These are phyloP conservation scores for Heterotilapia buettikoferi DNA, from an alignment of 2,113 vertebrate species.

Conservation along the genomic window DNA sequence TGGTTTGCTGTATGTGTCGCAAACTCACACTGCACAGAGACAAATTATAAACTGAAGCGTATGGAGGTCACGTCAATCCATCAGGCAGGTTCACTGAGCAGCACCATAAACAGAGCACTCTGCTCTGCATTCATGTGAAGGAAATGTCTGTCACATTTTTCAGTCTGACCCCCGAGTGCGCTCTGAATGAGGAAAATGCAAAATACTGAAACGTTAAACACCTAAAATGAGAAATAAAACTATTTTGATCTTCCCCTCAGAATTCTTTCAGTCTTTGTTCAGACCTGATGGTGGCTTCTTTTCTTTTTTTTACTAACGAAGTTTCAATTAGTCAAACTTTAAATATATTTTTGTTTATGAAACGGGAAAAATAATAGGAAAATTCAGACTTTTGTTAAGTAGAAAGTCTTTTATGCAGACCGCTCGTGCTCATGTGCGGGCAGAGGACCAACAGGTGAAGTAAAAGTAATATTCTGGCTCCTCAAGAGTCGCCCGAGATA, in stretches of 20 bases:
- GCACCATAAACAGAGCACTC: background rate
- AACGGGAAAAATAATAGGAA: rapidly evolving
- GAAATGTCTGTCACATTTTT: background rate
- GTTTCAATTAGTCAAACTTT: background rate
- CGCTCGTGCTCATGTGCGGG: rapidly evolving
- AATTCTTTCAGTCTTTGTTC: background rate
- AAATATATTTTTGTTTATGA: background rate
- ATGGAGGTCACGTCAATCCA: background rate
- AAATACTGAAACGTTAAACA: background rate
- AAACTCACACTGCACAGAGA: background rate
- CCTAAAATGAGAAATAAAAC: background rate
- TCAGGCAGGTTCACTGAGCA: background rate
- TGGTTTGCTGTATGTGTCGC: rapidly evolving
- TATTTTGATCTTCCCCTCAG: rapidly evolving
- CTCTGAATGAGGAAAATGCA: background rate
- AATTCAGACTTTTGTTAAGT: rapidly evolving
- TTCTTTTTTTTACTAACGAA: rapidly evolving
- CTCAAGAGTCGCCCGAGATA: rapidly evolving
- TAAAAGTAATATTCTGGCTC: background rate
- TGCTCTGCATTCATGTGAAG: background rate
- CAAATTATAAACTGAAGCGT: rapidly evolving
- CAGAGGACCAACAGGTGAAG: background rate
- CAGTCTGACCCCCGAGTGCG: background rate
- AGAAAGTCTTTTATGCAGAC: background rate
- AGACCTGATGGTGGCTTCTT: background rate